Base-by-base conservation (phyloP, 1,140 invertebrate genomes). In the Luehdorfia chinensis region DNA sequence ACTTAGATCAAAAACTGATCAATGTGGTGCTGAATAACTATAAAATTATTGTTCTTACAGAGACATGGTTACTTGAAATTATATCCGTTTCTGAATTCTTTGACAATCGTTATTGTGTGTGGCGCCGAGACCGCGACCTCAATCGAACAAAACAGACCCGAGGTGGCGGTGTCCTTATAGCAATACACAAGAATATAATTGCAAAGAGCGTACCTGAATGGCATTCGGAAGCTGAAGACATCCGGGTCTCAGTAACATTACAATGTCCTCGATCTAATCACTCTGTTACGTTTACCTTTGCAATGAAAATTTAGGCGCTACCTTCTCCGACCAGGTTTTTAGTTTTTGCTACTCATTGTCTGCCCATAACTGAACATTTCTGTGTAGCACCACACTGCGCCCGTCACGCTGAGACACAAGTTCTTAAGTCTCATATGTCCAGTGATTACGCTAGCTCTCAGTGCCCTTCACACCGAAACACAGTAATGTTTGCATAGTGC, bases 21-120 rank as follows among this genome's bases (percentile, higher is more conserved):
- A 27, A 15, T 49, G 53, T 19, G 47, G 53, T 30, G 47, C 19
- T 51, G 50, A 50, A 16, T 7, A 31, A 3, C 12, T 53, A 3
- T 36, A 37, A 0, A 18, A 4, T 28, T 53, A 37, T 33, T 48
- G 53, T 36, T 7, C 6, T 58, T 16, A 52, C 55, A 1, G 50
- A 58, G 23, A 57, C 49, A 4, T 57, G 55, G 55, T 9, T 58
- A n/a, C 6, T 41, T 0, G 13, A 49, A 11, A 33, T 33, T 11
- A 47, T 53, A 8, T 1, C 9, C 14, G 21, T 52, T n/a, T n/a
- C n/a, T 5, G 55, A 58, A 23, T 30, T 58, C 12, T 57, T 51
- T 7, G 48, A 57, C 19, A 28, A 47, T 12, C 27, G 50, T n/a
- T 52, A 47, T 27, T 14, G 52, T 1, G 28, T 51, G 1, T 58